A percentile compares a stretch with the other conserved stretches of the same genome.
Evolutionary conservation across 2,113 vertebrate species (phyloP).

Genomic region (Hippolais icterina): DNA sequence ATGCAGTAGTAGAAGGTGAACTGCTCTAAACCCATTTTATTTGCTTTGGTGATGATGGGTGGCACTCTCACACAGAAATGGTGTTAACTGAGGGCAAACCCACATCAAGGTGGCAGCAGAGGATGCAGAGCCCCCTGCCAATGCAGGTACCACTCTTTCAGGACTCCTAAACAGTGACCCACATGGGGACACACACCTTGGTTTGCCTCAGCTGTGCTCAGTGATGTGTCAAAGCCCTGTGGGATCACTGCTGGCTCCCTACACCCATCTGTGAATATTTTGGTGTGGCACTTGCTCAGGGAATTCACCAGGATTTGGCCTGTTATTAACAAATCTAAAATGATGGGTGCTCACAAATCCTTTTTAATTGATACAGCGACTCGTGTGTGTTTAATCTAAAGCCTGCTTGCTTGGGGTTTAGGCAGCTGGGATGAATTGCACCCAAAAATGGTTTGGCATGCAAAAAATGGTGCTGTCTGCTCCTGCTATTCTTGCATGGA

Average conservation of each 20-base stretch:
- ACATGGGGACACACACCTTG: neutral
- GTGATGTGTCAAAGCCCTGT: neutral
- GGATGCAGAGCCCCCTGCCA: neutral
- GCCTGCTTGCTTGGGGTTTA: neutral
- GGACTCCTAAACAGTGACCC: neutral
- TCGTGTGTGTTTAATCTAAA: neutral
- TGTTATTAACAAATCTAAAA: neutral
- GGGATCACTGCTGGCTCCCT: neutral
- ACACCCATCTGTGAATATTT: neutral
- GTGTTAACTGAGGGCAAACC: neutral
- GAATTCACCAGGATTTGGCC: neutral
- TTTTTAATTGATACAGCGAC: neutral
- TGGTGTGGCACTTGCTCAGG: neutral
- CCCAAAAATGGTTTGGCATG: neutral
- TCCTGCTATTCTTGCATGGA: neutral
- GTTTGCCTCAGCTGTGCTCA: neutral
- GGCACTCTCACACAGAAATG: neutral
- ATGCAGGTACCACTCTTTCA: rapidly evolving
- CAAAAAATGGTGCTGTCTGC: neutral
- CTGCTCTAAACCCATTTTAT: neutral
- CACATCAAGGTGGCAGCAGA: neutral
- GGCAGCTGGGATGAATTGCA: neutral
- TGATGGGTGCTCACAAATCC: neutral
- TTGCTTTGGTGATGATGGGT: neutral
- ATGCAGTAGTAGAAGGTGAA: neutral